Conservation (phyloP, 2,888 invertebrate species). For the Mongoloraphidia duomilia region DNA sequence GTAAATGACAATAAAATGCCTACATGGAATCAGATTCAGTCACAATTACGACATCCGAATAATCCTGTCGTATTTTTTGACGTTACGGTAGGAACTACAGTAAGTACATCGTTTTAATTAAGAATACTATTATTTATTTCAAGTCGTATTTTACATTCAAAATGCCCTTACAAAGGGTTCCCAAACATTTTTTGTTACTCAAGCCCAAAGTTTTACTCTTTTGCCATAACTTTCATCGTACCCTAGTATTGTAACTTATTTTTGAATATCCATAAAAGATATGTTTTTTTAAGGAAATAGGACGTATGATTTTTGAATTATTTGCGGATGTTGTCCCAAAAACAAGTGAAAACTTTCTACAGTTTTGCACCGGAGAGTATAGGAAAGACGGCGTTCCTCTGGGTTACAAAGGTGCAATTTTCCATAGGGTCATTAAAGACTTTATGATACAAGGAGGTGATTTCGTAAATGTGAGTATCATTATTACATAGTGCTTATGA, state of each 20-base stretch:
- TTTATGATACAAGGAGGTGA: slow-evolving; percentile 99
- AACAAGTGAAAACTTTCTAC: slow-evolving; percentile 94
- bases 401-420: slow-evolving; percentile 91
- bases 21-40: slow-evolving; percentile 88
- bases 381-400: slow-evolving; percentile 90
- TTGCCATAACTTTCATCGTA: no score
- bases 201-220: no score
- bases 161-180: no score
- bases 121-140: slow-evolving; percentile 2
- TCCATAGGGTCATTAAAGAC: slow-evolving; percentile 98
- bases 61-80: slow-evolving; percentile 99
- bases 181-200: no score
- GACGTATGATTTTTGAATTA: slow-evolving; percentile 93
- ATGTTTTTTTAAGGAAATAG: slow-evolving; percentile 61
- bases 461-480: slow-evolving; percentile 80
- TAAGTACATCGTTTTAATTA: slow-evolving; percentile 28
- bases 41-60: slow-evolving; percentile 76
- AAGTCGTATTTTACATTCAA: slow-evolving; percentile 13
- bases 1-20: slow-evolving; percentile 47
- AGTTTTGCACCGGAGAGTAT: slow-evolving; percentile 97
- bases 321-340: slow-evolving; percentile 94
- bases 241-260: background rate
- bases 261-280: background rate
- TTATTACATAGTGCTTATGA: background rate
- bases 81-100: slow-evolving; percentile 88